Evolutionary conservation across 2,113 vertebrate species (phyloP), one percentile per base, ranked within the genome.

Genomic region (Rhinogobius similis): DNA sequence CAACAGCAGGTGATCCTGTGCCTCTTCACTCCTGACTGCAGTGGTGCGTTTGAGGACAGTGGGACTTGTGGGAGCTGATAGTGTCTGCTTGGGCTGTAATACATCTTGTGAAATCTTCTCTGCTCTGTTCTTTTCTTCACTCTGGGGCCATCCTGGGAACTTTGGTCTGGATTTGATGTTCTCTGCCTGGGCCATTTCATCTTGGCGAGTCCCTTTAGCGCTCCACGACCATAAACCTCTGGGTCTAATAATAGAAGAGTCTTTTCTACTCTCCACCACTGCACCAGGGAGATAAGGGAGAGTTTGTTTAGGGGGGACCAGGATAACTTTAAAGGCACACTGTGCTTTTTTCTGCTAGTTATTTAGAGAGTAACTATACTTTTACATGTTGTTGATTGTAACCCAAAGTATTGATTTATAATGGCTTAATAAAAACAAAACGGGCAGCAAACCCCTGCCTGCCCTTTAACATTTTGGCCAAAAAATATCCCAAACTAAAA

Each of bases 131-230:
- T 21, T 76, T 86, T 75, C 11, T 32, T 83, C 70, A 81, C 75
- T 68, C 59, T 39, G 36, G 62, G 74, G 8, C 48, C 48, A n/a
- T 80, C 67, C 75, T 68, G 70, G 79, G 81, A 84, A 79, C 72
- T 80, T 90, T 85, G 75, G 78, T 68, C 65, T 84, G 87, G 83
- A 86, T 92, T 90, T 90, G 86, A 91, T 90, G 89, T 91, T 88
- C 88, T 75, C 76, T 21, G 72, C 86, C 89, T 89, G 85, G 92
- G 92, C 90, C 90, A 91, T 93, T 91, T 92, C 83, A 92, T 92
- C 89, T 89, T 76, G 79, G 86, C 72, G 82, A 87, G 83, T 92
- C 91, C 90, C 90, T 86, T 80, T 82, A 88, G 88, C 85, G 82
- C 84, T 87, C 82, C 53, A 66, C 53, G 7, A 76, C 78, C 87